A percentile compares a stretch with the other conserved stretches of the same genome.
Conservation (phyloP, 1,140 invertebrate genomes). For the Thereuonema tuberculata region DNA sequence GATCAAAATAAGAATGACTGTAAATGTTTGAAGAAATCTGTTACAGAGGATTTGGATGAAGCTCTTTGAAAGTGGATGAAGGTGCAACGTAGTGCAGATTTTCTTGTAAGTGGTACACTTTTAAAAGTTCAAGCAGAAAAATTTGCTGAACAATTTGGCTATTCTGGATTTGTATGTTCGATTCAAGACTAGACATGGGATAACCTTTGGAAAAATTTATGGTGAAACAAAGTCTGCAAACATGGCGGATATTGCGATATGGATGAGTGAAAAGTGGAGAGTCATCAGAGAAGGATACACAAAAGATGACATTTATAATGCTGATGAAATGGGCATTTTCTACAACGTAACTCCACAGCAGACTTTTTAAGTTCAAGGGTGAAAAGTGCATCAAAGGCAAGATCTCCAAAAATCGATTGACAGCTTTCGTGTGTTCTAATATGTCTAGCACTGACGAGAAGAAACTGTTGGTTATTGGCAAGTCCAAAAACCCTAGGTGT, state of each 20-base stretch:
- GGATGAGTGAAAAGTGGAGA: background rate
- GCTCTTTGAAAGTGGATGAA: too few relatives aligned
- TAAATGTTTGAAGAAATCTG: too few relatives aligned
- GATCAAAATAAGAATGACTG: too few relatives aligned
- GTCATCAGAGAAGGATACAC: background rate
- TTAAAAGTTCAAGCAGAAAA: background rate
- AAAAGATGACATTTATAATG: background rate
- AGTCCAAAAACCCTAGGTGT: background rate
- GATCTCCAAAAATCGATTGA: background rate
- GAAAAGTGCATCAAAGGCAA: background rate
- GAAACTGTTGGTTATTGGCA: background rate
- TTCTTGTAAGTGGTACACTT: background rate
- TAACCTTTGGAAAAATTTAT: background rate
- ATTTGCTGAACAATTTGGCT: background rate
- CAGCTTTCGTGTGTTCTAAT: background rate
- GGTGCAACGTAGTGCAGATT: too few relatives aligned
- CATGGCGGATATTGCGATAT: too few relatives aligned
- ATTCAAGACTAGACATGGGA: background rate
- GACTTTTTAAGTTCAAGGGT: background rate
- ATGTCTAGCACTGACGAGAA: background rate
- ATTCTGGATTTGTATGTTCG: background rate
- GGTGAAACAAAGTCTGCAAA: background rate
- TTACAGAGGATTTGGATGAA: too few relatives aligned
- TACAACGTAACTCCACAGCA: background rate
- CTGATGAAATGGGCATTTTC: background rate